A percentile compares a stretch with the other conserved stretches of the same genome.
phyloP scores from a whole-genome alignment of 2,113 vertebrate species.

The Willisornis vidua region DNA sequence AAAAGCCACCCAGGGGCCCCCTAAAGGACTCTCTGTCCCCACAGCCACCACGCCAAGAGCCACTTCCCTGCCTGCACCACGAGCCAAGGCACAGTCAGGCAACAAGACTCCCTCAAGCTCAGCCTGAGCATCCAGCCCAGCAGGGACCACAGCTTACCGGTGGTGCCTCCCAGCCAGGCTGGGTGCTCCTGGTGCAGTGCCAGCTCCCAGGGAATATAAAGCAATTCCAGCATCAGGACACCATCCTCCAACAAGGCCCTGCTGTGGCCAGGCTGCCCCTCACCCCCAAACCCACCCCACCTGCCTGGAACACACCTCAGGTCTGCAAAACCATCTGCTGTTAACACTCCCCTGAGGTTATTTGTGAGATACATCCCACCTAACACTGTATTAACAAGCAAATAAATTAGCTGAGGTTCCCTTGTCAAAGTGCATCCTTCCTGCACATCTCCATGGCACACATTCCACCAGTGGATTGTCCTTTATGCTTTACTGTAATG shows the following conservation, averaged over 20 bases:
- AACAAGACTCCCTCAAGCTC: not conserved
- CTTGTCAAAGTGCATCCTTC: not conserved
- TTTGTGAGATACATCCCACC: not conserved
- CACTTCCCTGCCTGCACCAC: not conserved
- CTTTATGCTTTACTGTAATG: not conserved
- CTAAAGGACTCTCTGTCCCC: no score
- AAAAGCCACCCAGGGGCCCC: not conserved
- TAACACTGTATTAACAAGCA: not conserved
- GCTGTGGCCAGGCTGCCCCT: not conserved
- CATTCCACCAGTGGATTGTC: not conserved
- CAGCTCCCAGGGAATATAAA: not conserved
- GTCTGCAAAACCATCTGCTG: not conserved
- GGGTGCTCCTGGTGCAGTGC: rapidly evolving
- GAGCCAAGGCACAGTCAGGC: not conserved
- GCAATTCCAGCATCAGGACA: not conserved
- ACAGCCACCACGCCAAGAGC: not conserved
- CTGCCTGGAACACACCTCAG: not conserved
- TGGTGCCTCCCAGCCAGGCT: not conserved
- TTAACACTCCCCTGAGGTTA: not conserved
- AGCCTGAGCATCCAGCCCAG: not conserved
- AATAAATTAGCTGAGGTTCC: not conserved
- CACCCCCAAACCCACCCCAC: not conserved
- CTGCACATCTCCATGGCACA: not conserved
- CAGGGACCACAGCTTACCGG: not conserved
- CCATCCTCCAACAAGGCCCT: not conserved